phyloP scores from a whole-genome alignment of 2,888 invertebrate species.

The Amphimallon solstitiale region DNA sequence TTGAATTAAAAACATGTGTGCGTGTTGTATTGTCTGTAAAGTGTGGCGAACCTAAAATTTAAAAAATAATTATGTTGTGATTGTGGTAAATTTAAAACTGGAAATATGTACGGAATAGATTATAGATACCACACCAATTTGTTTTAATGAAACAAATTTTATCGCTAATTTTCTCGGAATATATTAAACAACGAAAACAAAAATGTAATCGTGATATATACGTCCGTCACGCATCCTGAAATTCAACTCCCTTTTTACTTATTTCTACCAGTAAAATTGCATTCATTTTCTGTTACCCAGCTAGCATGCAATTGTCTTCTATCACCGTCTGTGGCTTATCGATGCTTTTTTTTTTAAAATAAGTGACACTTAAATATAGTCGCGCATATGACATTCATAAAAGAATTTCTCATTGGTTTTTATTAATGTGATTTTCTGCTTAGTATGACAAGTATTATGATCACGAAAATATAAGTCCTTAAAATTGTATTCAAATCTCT shows the following conservation, averaged over 20 bases:
- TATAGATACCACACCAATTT: slow-evolving; percentile 39
- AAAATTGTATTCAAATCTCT: no score
- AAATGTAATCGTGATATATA: slow-evolving; percentile 36
- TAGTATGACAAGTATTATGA: no score
- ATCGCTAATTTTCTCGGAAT: slow-evolving; percentile 41
- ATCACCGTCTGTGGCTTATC: background rate
- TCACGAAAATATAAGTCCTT: no score
- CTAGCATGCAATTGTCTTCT: slow-evolving; percentile 32
- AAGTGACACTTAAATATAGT: no score
- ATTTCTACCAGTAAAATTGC: slow-evolving; percentile 29
- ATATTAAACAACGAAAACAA: slow-evolving; percentile 33
- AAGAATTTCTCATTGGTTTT: no score
- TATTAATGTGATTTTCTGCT: no score
- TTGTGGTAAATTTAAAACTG: slow-evolving; percentile 32
- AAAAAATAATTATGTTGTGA: slow-evolving; percentile 23
- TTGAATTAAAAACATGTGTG: no score
- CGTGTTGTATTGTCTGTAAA: background rate
- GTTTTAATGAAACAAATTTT: slow-evolving; percentile 41
- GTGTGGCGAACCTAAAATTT: background rate
- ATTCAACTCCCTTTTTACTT: slow-evolving; percentile 11
- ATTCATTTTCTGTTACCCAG: background rate
- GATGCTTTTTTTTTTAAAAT: slow-evolving; percentile 18
- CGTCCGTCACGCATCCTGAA: slow-evolving; percentile 39
- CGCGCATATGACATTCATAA: no score
- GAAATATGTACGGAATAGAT: slow-evolving; percentile 20